Conservation (phyloP, 2,797 vertebrate species). For the Sphenopsis melanotis region DNA sequence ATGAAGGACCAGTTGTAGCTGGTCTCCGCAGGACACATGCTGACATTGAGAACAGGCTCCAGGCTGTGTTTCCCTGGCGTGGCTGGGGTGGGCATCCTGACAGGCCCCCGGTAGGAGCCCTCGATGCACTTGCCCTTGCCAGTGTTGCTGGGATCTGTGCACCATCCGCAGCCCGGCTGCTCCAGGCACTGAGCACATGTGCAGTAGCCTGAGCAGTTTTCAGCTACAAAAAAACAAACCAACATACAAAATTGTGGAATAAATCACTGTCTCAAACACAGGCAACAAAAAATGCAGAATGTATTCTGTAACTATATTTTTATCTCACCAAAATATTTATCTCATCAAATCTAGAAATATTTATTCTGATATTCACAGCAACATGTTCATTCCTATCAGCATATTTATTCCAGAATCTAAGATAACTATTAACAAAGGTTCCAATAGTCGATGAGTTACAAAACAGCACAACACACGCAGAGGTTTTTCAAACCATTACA, state of each 20-base stretch:
- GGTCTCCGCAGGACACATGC: slow-evolving; percentile 85
- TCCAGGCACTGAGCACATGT: slow-evolving; percentile 93
- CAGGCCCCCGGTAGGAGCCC: slow-evolving; percentile 88
- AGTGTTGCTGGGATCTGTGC: slow-evolving; percentile 92
- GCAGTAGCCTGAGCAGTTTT: slow-evolving; percentile 95
- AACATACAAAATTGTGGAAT: neutral
- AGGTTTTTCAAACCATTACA: neutral
- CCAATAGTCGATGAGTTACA: neutral
- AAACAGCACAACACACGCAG: neutral
- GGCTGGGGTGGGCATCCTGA: slow-evolving; percentile 79
- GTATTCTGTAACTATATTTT: neutral
- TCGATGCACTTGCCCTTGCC: slow-evolving; percentile 94
- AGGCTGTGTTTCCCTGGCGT: slow-evolving; percentile 61
- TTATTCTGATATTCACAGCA: neutral
- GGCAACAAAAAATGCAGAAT: fast-evolving
- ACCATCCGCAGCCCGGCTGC: slow-evolving; percentile 96
- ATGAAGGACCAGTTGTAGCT: slow-evolving; percentile 96
- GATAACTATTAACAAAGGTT: neutral
- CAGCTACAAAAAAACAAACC: slow-evolving; percentile 56
- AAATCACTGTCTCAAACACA: neutral
- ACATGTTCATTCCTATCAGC: neutral
- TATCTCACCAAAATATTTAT: neutral
- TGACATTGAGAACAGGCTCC: slow-evolving; percentile 87
- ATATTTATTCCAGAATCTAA: neutral
- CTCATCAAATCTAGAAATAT: neutral